Base-by-base conservation (phyloP, 2,797 vertebrate species). In the Hyperoplus immaculatus region DNA sequence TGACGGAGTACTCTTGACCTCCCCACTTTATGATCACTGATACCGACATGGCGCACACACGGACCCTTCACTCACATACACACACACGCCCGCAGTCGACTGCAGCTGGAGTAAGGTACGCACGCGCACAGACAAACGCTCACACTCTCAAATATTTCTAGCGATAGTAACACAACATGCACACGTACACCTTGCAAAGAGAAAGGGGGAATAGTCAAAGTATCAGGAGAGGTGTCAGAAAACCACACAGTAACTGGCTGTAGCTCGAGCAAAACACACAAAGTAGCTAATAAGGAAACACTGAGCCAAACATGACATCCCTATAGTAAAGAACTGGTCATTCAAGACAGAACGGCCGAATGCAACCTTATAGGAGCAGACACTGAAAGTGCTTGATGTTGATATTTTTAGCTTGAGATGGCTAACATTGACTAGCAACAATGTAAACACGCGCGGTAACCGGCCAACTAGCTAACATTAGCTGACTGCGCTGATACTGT, bases 11-110 rank as follows among this genome's bases (percentile, higher is more conserved):
- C 87, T 99, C 98, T 90, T 99, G 98, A 38, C 98, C 98, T 68
- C 98, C 97, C 98, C 98, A 99, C 90, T 99, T 99, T 85, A 99
- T 98, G 69, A 99, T 99, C 77, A 99, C 96, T 71, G 98, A 98
- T 41, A 99, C 95, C 51, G 97, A 97, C 98, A 99, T 99, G 84
- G 46, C 80, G 86, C 84, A 91, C 86, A 94, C 77, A 2, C 74
- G 59, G 64, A 83, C 57, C 58, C 72, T 74, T 82, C 84, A 59
- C 75, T 66, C 59, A 77, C 8, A 62, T 62, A 73, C 70, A 69
- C 61, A 73, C 14, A 65, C 64, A 75, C 72, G 10, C 63, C 66
- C 76, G 65, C 70, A 43, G 57, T 46, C 38, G 5, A 62, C 80
- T 67, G 73, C 76, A 74, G 72, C 73, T 82, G 69, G 60, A 82